phyloP scores from a whole-genome alignment of 2,888 invertebrate genomes.

The Creontiades dilutus region DNA sequence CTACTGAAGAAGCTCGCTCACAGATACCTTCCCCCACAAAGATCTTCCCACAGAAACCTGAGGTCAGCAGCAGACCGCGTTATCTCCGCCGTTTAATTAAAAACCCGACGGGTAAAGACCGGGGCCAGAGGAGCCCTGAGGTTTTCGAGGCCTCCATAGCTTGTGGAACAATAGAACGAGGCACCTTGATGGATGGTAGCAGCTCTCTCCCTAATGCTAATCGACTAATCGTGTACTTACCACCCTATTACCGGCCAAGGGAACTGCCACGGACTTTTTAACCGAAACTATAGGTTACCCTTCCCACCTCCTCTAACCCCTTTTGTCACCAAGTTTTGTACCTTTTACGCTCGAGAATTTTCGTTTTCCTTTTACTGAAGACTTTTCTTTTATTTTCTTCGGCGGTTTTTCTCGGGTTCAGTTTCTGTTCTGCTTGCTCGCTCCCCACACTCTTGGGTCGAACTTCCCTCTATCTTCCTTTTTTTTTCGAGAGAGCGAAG shows the following conservation, averaged over 20 bases:
- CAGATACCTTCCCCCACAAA: background rate
- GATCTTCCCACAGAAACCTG: background rate
- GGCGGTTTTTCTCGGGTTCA: background rate
- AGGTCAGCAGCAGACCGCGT: constrained; percentile 10
- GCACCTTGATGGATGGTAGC: constrained; percentile 69
- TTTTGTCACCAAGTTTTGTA: constrained; percentile 50
- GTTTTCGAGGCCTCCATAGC: constrained; percentile 26
- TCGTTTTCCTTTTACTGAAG: constrained; percentile 41
- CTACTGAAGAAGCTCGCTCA: too few species aligned
- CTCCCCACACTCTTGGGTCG: constrained; percentile 22
- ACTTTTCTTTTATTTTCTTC: constrained; percentile 20
- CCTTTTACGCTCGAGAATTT: constrained; percentile 29
- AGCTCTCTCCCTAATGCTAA: constrained; percentile 74
- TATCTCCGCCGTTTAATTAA: constrained; percentile 26
- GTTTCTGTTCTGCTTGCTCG: constrained; percentile 17
- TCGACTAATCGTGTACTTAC: constrained; percentile 75
- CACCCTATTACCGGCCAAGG: constrained; percentile 73
- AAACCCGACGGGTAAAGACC: background rate
- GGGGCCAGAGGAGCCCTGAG: background rate
- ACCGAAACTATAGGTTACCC: constrained; percentile 4
- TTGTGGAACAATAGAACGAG: constrained; percentile 40
- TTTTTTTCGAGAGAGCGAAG: background rate
- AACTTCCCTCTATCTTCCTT: background rate
- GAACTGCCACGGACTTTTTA: constrained; percentile 70
- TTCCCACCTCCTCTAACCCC: background rate